A percentile compares a stretch with the other conserved stretches of the same genome.
Evolutionary conservation across 64 coral and sea anemone genomes (phyloP).

Genomic region (Trachythela sp.): DNA sequence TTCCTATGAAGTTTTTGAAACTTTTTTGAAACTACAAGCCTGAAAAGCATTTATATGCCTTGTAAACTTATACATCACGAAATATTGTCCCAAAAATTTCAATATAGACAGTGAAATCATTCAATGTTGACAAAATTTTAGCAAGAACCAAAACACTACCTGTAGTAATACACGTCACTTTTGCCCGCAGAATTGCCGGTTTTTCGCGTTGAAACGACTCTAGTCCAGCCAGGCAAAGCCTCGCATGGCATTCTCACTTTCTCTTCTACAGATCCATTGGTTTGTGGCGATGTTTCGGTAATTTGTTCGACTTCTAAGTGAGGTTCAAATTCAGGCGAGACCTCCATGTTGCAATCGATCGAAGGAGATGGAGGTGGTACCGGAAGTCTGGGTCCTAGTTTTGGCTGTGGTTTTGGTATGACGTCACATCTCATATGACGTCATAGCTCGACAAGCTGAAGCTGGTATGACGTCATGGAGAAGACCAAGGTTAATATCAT

Average conservation of each 20-base stretch:
- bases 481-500: too few species aligned
- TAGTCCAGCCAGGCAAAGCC: slow-evolving; percentile 1
- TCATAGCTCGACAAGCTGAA: too few species aligned
- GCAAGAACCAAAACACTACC: neutral
- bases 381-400: too few species aligned
- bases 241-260: neutral
- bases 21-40: too few species aligned
- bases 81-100: neutral
- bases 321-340: neutral
- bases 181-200: neutral
- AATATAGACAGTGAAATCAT: neutral
- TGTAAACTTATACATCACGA: too few species aligned
- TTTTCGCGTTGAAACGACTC: neutral
- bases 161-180: slow-evolving; percentile 25
- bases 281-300: neutral
- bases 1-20: too few species aligned
- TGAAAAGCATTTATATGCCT: too few species aligned
- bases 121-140: neutral
- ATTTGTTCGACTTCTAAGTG: neutral
- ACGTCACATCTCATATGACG: too few species aligned
- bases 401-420: too few species aligned
- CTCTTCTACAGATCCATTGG: neutral
- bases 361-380: too few species aligned
- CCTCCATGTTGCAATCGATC: neutral
- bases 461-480: too few species aligned